A percentile compares a stretch with the other conserved stretches of the same genome.
phyloP scores from a whole-genome alignment of 2,797 vertebrate species.

The Columba guinea region DNA sequence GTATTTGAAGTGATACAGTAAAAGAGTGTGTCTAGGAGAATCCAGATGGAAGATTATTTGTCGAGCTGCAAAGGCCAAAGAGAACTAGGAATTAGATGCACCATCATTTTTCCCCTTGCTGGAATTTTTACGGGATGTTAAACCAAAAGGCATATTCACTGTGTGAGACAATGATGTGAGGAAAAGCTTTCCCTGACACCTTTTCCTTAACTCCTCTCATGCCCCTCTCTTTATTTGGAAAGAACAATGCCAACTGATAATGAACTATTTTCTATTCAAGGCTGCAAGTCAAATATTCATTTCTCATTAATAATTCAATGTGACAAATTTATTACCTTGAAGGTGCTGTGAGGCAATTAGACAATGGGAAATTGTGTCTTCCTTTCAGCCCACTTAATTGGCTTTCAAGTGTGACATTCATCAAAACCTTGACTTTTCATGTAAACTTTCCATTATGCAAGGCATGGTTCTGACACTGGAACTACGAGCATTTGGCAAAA shows the following conservation, averaged over 20 bases:
- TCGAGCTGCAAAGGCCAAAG: conserved; percentile 8
- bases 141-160: neutral
- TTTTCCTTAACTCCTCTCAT: conserved; percentile 42
- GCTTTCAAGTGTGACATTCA: conserved; percentile 82
- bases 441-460: conserved; percentile 74
- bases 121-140: conserved; percentile 21
- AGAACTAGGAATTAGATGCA: conserved; percentile 11
- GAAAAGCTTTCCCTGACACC: conserved; percentile 50
- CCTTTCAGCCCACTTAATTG: conserved; percentile 79
- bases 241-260: conserved; percentile 75
- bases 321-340: conserved; percentile 84
- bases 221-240: conserved; percentile 65
- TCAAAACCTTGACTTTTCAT: conserved; percentile 78
- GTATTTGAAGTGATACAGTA: neutral
- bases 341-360: conserved; percentile 81
- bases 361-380: conserved; percentile 81
- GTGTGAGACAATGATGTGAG: conserved; percentile 26
- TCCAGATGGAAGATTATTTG: conserved; percentile 18
- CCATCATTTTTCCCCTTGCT: neutral
- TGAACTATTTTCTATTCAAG: conserved; percentile 80
- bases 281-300: conserved; percentile 77
- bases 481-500: neutral
- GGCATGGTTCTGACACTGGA: neutral
- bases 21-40: neutral
- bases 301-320: conserved; percentile 84